These are phyloP conservation scores for Microtus pennsylvanicus DNA, from an alignment of 2,113 vertebrate genomes.

Conservation along the genomic window DNA sequence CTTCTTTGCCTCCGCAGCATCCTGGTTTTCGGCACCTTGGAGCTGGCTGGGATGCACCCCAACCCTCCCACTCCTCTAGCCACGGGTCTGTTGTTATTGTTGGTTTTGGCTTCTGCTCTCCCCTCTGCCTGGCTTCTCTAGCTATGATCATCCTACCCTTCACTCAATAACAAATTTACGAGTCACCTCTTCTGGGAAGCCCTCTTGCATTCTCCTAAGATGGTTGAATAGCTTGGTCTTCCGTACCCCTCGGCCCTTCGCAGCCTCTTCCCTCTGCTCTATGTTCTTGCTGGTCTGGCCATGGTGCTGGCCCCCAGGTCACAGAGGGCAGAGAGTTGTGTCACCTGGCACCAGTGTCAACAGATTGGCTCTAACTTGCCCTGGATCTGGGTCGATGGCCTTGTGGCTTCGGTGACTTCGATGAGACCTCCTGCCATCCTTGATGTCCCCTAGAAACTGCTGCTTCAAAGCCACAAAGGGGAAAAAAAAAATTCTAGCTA, in stretches of 20 bases:
- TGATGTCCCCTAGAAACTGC: slow-evolving; percentile 66
- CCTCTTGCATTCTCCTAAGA: neutral
- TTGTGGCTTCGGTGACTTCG: neutral
- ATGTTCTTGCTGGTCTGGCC: neutral
- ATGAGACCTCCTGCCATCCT: neutral
- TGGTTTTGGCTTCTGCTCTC: neutral
- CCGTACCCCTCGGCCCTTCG: no score
- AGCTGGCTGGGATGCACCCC: neutral
- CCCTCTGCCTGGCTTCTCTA: neutral
- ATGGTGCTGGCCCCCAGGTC: rapidly evolving
- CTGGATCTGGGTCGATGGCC: neutral
- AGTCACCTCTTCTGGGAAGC: neutral
- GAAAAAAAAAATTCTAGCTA: slow-evolving; percentile 53
- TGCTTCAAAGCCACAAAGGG: slow-evolving; percentile 71
- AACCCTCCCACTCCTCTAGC: neutral
- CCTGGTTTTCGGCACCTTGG: neutral
- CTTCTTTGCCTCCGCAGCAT: no score
- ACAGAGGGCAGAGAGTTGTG: neutral
- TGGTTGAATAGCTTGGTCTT: neutral
- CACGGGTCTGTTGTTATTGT: neutral
- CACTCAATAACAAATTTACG: neutral
- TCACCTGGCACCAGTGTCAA: rapidly evolving
- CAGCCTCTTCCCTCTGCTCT: rapidly evolving
- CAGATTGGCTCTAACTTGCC: neutral
- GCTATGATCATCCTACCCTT: neutral